Base-by-base conservation (phyloP, 2,113 vertebrate genomes). In the Pterophyllum scalare region DNA sequence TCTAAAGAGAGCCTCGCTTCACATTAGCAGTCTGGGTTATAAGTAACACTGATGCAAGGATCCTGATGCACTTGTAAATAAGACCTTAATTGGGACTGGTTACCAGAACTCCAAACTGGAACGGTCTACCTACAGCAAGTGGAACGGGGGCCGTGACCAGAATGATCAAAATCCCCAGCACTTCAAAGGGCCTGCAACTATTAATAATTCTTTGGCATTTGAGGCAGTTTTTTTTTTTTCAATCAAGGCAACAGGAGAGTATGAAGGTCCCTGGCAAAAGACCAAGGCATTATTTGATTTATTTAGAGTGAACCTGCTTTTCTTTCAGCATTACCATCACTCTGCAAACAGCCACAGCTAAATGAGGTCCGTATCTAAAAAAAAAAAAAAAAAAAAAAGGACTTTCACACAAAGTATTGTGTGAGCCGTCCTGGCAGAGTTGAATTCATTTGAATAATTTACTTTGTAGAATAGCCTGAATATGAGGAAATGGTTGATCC, bases 371-470 rank as follows among this genome's bases (percentile, higher is more conserved):
- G 86, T 64, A 88, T 88, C 85, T 77, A 86, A 82, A 90, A 83
- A 93, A 87, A 90, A 86, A 46, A 5, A 85, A n/a, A n/a, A n/a
- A n/a, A 83, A 91, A 83, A 93, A 87, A 91, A 86, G 46, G 77
- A 64, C 6, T 22, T 90, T 83, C 90, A 89, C 77, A 83, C 64
- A 85, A 88, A 82, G 86, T 91, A 82, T 86, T 83, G 86, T 89
- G 75, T 87, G 83, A 76, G 87, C 82, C 86, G 82, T 87, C 86
- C 87, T 87, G 85, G 75, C 81, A 65, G 33, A 59, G 49, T 78
- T 83, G 91, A 94, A 93, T 94, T 88, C 57, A 95, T 94, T 93
- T 93, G 89, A 95, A 96, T 94, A 95, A 94, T 89, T 93, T 82
- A 86, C 65, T 88, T 70, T 61, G 58, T 31, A 75, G 89, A 94